Percentiles rank a stretch among this genome's conserved stretches.
Evolutionary conservation across 2,797 vertebrate species (phyloP).

Genomic region (Saguinus oedipus): DNA sequence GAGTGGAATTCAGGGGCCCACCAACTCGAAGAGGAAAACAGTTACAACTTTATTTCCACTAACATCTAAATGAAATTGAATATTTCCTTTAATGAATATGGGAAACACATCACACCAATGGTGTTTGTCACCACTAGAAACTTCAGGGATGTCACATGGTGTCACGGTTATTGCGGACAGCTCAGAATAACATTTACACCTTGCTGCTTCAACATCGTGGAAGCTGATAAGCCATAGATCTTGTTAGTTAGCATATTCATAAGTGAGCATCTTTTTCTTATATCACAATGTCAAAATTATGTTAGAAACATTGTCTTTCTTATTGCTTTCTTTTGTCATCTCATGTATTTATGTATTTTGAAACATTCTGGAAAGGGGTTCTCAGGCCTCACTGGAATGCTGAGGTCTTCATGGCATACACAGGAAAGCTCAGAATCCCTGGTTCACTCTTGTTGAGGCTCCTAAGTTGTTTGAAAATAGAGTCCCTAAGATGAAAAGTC

Average conservation of each 20-base stretch:
- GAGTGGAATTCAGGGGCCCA: not conserved
- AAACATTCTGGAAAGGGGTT: not conserved
- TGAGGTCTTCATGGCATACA: not conserved
- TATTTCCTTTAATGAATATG: not conserved
- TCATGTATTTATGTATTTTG: not conserved
- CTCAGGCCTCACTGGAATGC: not conserved
- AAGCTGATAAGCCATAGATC: not conserved
- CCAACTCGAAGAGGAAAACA: not conserved
- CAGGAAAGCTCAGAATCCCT: not conserved
- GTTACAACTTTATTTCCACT: not conserved
- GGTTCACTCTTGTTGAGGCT: not conserved
- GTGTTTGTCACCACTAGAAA: not conserved
- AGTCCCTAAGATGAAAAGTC: not conserved
- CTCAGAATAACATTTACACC: not conserved
- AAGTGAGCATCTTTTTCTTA: not conserved
- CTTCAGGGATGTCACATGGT: not conserved
- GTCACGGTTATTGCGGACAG: rapidly evolving
- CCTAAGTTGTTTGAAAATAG: not conserved
- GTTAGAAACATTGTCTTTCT: not conserved
- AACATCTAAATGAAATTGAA: not conserved
- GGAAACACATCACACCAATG: not conserved
- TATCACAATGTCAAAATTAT: not conserved
- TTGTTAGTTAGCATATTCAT: not conserved
- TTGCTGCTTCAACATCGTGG: not conserved
- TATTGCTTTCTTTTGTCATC: not conserved